A percentile compares a stretch with the other conserved stretches of the same genome.
phyloP scores from a whole-genome alignment of 2,113 vertebrate genomes.

The Anthoscopus minutus region DNA sequence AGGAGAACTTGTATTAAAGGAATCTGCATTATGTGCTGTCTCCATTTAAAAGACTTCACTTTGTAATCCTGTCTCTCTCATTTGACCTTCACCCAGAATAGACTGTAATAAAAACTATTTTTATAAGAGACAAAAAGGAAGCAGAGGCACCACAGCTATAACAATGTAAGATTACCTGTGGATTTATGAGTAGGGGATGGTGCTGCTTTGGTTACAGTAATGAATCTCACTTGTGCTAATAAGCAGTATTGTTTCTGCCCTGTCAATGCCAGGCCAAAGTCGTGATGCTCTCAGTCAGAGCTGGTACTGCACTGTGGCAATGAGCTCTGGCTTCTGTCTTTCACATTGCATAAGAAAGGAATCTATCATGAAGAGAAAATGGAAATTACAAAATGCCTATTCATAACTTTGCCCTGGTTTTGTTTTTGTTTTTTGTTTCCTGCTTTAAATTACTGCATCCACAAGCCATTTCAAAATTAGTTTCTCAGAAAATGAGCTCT shows the following conservation, averaged over 20 bases:
- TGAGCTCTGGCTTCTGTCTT: background rate
- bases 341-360: background rate
- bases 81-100: background rate
- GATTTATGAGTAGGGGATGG: conserved; percentile 18
- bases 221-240: conserved; percentile 27
- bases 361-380: background rate
- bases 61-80: background rate
- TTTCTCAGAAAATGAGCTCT: background rate
- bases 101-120: conserved; percentile 25
- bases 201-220: background rate
- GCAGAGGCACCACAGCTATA: background rate
- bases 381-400: background rate
- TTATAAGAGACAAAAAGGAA: conserved; percentile 5
- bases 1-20: background rate
- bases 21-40: background rate
- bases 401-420: background rate
- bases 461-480: background rate
- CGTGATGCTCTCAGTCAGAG: background rate
- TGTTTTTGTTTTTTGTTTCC: too few relatives aligned
- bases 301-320: background rate
- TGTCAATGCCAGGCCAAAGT: background rate
- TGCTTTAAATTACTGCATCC: background rate
- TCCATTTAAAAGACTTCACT: conserved; percentile 1
- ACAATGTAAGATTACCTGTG: conserved; percentile 14
- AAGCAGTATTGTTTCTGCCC: background rate